These are phyloP conservation scores for Ypsolopha scabrella DNA, from an alignment of 2,888 invertebrate genomes.

Conservation along the genomic window DNA sequence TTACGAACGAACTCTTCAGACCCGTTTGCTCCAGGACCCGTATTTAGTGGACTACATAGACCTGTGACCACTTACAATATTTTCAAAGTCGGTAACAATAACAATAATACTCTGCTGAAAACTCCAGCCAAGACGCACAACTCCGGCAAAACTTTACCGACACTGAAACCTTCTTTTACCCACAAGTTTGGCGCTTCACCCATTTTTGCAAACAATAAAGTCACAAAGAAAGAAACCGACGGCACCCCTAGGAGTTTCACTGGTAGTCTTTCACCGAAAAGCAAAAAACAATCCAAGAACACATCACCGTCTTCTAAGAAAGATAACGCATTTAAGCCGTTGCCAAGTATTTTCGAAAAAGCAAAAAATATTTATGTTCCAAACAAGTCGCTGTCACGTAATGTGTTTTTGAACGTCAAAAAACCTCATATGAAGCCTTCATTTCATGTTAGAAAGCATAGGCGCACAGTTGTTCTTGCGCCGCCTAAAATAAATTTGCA, in stretches of 20 bases:
- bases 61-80: slow-evolving; percentile 56
- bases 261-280: slow-evolving; percentile 44
- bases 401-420: slow-evolving; percentile 60
- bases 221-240: slow-evolving; percentile 39
- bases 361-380: slow-evolving; percentile 58
- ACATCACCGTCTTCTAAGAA: slow-evolving; percentile 35
- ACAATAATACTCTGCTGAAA: slow-evolving; percentile 50
- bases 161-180: slow-evolving; percentile 50
- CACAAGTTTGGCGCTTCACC: slow-evolving; percentile 63
- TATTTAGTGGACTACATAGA: slow-evolving; percentile 58
- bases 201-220: slow-evolving; percentile 36
- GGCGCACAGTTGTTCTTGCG: slow-evolving; percentile 62
- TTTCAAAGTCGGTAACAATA: slow-evolving; percentile 55
- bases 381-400: slow-evolving; percentile 51
- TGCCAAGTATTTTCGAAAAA: slow-evolving; percentile 54
- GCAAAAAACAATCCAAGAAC: slow-evolving; percentile 36
- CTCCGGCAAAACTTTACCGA: slow-evolving; percentile 41
- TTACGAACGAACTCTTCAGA: slow-evolving; percentile 48
- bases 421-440: slow-evolving; percentile 51
- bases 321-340: slow-evolving; percentile 36
- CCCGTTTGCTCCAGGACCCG: slow-evolving; percentile 63
- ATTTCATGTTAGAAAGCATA: slow-evolving; percentile 67
- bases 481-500: slow-evolving; percentile 60
- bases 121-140: slow-evolving; percentile 42
- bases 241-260: slow-evolving; percentile 30